Percentiles rank a stretch among this genome's conserved stretches.
Evolutionary conservation across 2,113 vertebrate species (phyloP).

Genomic region (Rostratula benghalensis): DNA sequence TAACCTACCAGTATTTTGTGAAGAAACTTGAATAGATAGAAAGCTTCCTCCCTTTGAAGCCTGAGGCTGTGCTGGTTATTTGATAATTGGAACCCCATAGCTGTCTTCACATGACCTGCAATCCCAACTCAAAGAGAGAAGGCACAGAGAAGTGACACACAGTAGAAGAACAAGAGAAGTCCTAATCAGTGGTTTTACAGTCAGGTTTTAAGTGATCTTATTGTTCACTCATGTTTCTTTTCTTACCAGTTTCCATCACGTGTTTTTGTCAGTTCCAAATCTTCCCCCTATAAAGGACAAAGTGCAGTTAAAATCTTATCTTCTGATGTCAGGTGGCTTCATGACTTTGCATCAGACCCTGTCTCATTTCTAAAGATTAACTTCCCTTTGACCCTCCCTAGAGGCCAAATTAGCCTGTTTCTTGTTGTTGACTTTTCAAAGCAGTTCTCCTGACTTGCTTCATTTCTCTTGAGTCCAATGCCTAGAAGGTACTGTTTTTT

Average conservation of each 20-base stretch:
- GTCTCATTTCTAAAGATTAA: neutral
- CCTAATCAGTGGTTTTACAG: neutral
- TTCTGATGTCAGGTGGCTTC: neutral
- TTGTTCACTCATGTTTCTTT: neutral
- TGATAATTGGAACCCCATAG: neutral
- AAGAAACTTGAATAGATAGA: neutral
- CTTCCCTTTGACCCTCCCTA: neutral
- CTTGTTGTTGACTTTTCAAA: neutral
- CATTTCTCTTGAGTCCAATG: neutral
- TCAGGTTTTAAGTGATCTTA: neutral
- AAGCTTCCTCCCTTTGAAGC: neutral
- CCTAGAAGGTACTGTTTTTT: neutral
- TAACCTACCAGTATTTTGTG: neutral
- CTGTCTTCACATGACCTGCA: neutral
- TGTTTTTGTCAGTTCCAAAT: neutral
- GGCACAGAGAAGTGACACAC: neutral
- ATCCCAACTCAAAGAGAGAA: neutral
- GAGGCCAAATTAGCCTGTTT: neutral
- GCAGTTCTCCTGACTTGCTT: neutral
- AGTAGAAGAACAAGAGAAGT: neutral
- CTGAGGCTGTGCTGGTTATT: neutral
- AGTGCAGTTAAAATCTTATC: slow-evolving; percentile 5
- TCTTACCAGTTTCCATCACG: neutral
- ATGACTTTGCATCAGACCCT: neutral
- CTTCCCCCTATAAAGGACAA: neutral